These are phyloP conservation scores for Aspidoscelis tigris DNA, from an alignment of 2,113 vertebrate species.

Conservation along the genomic window DNA sequence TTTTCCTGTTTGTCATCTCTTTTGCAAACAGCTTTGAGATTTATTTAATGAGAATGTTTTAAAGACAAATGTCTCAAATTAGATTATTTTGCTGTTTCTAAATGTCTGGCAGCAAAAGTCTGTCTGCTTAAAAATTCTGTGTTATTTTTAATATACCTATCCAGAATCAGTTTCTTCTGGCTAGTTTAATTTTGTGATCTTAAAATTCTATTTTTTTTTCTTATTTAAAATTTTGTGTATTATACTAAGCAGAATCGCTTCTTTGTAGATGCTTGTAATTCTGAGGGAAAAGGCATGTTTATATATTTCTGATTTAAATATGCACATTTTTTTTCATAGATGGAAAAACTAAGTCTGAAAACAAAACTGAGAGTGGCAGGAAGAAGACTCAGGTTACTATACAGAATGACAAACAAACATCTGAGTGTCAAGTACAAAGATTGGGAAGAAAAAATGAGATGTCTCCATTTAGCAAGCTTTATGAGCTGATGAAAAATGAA, in stretches of 20 bases:
- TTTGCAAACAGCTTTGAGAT: no score
- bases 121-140: not conserved
- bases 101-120: not conserved
- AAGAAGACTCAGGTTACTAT: not conserved
- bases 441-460: slow-evolving; percentile 8
- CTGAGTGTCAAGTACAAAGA: not conserved
- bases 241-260: not conserved
- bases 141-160: not conserved
- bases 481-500: slow-evolving; percentile 82
- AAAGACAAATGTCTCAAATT: no score
- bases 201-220: not conserved
- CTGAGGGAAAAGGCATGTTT: not conserved
- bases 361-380: slow-evolving; percentile 25
- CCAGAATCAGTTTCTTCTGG: not conserved
- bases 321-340: slow-evolving; percentile 40
- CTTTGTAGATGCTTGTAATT: not conserved
- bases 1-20: no score
- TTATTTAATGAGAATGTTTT: no score
- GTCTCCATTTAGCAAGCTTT: slow-evolving; percentile 85
- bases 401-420: slow-evolving; percentile 22
- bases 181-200: not conserved
- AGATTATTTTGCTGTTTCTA: no score
- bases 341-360: slow-evolving; percentile 31
- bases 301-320: not conserved
- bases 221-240: not conserved